Evolutionary conservation across 1,140 invertebrate genomes (phyloP).

Genomic region (Conus ventricosus): DNA sequence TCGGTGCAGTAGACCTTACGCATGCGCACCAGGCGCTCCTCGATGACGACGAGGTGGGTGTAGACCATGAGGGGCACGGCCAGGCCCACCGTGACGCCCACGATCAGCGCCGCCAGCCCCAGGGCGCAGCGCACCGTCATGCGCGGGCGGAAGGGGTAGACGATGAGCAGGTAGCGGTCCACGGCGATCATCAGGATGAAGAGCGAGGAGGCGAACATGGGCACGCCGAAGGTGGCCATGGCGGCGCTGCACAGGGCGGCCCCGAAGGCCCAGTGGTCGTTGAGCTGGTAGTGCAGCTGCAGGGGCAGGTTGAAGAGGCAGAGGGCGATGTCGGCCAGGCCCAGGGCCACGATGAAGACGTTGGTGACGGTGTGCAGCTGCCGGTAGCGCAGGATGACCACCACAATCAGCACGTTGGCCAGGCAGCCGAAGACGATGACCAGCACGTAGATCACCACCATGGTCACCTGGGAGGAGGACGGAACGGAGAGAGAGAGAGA

Average conservation of each 20-base stretch:
- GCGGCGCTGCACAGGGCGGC: conserved; percentile 67
- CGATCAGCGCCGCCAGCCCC: conserved; percentile 54
- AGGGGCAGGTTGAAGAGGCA: conserved; percentile 90
- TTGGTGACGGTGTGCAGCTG: conserved; percentile 98
- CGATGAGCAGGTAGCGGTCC: conserved; percentile 80
- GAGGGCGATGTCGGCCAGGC: conserved; percentile 94
- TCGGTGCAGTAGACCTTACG: conserved; percentile 67
- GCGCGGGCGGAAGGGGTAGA: conserved; percentile 77
- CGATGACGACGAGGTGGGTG: conserved; percentile 53
- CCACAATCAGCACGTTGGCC: conserved; percentile 90
- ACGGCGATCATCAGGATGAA: conserved; percentile 83
- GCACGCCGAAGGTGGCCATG: conserved; percentile 76
- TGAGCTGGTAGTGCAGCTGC: conserved; percentile 85
- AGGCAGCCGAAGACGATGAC: conserved; percentile 74
- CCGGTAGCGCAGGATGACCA: conserved; percentile 91
- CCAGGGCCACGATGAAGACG: conserved; percentile 97
- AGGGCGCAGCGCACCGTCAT: conserved; percentile 65
- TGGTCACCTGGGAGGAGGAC: conserved; percentile 47
- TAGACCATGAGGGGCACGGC: conserved; percentile 69
- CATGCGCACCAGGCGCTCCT: conserved; percentile 45
- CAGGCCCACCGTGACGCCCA: conserved; percentile 60
- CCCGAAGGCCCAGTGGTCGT: conserved; percentile 88
- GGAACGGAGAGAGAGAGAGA: neutral
- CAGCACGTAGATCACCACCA: conserved; percentile 65
- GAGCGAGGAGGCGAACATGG: conserved; percentile 83